Conservation (phyloP, 1,140 invertebrate species). For the Drosophila athabasca region DNA sequence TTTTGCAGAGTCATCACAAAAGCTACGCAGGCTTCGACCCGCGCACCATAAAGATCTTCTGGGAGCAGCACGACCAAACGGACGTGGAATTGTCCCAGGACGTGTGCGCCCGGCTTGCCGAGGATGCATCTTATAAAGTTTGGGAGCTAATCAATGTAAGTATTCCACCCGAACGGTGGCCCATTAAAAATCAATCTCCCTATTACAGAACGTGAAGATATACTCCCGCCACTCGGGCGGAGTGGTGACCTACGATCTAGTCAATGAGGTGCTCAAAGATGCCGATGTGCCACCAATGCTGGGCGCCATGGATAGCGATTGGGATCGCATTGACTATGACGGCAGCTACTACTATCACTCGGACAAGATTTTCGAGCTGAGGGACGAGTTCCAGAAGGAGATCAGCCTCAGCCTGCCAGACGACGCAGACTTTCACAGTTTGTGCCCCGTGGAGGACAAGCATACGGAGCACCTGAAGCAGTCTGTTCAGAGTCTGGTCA, state of each 20-base stretch:
- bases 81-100: conserved; percentile 77
- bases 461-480: conserved; percentile 59
- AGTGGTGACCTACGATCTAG: conserved; percentile 74
- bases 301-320: conserved; percentile 79
- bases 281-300: conserved; percentile 75
- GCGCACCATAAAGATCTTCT: conserved; percentile 77
- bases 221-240: conserved; percentile 80
- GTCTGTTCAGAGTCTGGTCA: conserved; percentile 67
- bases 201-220: conserved; percentile 72
- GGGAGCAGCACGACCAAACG: conserved; percentile 83
- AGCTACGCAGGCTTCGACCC: conserved; percentile 77
- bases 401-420: conserved; percentile 45
- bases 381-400: conserved; percentile 79
- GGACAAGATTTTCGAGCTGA: conserved; percentile 75
- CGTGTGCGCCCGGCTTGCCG: conserved; percentile 73
- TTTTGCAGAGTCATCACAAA: conserved; percentile 63
- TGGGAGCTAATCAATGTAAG: conserved; percentile 80
- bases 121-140: conserved; percentile 82
- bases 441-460: conserved; percentile 69
- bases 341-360: conserved; percentile 78
- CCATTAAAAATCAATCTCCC: not conserved
- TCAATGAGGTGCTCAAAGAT: conserved; percentile 82
- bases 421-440: conserved; percentile 59
- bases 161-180: not conserved
- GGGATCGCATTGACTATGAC: conserved; percentile 81